Conservation (phyloP, 2,113 vertebrate genomes). For the Colius striatus region DNA sequence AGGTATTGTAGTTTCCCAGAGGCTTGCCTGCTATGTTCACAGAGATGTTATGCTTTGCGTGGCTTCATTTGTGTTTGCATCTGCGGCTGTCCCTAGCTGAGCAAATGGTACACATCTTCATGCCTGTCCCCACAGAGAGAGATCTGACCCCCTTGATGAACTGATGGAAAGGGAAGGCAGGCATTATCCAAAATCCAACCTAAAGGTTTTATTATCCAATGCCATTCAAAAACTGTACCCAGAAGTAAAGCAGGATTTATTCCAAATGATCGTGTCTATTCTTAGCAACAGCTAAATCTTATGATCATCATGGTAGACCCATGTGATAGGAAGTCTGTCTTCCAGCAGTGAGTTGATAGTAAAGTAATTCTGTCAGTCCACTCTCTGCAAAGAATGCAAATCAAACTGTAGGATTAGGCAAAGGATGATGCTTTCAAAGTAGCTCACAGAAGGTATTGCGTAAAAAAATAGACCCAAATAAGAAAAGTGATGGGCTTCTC, state of each 20-base stretch:
- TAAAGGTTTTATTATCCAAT: slow-evolving; percentile 4
- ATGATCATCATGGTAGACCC: neutral
- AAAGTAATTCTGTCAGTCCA: neutral
- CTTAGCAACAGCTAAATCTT: slow-evolving; percentile 3
- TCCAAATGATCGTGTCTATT: neutral
- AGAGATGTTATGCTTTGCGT: slow-evolving; percentile 23
- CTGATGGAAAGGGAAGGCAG: neutral
- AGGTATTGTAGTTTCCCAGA: neutral
- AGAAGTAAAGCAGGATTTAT: slow-evolving; percentile 24
- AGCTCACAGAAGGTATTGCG: neutral
- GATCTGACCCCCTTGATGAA: neutral
- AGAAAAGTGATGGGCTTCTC: neutral
- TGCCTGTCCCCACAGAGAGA: neutral
- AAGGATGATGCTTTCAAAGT: neutral
- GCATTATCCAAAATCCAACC: neutral
- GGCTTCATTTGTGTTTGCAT: neutral
- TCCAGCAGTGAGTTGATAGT: neutral
- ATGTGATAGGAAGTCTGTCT: neutral
- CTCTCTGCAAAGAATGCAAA: neutral
- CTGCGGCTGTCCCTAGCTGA: neutral
- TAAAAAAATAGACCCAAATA: neutral
- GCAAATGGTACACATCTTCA: neutral
- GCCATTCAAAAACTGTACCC: neutral
- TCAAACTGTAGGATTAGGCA: neutral
- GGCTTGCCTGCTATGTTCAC: slow-evolving; percentile 7